Evolutionary conservation across 2,797 vertebrate genomes (phyloP), one percentile per base, ranked within the genome.

Genomic region (Catostomus latipinnis): DNA sequence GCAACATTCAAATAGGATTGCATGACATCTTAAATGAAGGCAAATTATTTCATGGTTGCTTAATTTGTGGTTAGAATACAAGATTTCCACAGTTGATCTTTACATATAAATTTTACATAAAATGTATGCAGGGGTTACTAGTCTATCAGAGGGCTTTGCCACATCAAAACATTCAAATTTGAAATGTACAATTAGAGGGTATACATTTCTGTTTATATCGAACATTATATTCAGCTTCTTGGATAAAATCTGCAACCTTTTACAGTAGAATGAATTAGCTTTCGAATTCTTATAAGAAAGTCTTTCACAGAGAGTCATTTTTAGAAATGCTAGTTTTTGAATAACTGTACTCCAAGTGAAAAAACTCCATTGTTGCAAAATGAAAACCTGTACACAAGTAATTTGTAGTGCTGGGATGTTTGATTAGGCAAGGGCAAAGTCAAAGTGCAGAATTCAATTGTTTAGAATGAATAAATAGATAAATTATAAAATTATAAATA

Each of bases 401-500:
- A 85, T 91, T 89, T 88, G 84, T 90, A 87, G 88, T 88, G 85
- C 82, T 83, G 87, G 89, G 88, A 90, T 89, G 89, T 84, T 82
- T 83, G 81, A 88, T 86, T 87, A 89, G 86, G 84, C 89, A 91
- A 90, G 89, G 82, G 74, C 78, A 71, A 63, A 58, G 58, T 66
- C 83, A 72, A 89, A 82, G 90, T 90, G 88, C 89, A 88, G 79
- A 88, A 86, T 88, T 90, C 88, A 81, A 83, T 88, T 89, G 86
- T 90, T 78, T 74, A 84, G 76, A 84, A 85, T 82, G 84, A 82
- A 89, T 91, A 91, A 93, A 94, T 90, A 93, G 93, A 91, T 83
- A 91, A 92, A 92, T 91, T 92, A 93, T 93, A 92, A 93, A 93
- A 92, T 90, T 91, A 92, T 89, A 87, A 92, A 91, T 88, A 88